Base-by-base conservation (phyloP, 1,140 invertebrate species). In the Penaeus chinensis region DNA sequence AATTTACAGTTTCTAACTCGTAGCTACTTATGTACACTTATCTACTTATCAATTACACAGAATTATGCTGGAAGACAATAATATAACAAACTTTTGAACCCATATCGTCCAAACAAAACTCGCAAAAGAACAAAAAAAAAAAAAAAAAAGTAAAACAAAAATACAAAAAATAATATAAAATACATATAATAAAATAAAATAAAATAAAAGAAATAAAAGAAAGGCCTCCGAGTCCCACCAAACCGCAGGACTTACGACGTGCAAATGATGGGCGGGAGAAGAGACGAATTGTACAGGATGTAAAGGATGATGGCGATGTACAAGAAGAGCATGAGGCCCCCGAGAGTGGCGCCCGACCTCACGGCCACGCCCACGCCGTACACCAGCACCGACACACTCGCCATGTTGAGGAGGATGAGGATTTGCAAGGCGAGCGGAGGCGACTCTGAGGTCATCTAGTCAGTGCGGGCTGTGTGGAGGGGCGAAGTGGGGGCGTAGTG, bases 251-350 rank as follows among this genome's bases (percentile, higher is more conserved):
- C 80, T 88, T 81, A 85, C 84, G 82, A 80, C 20, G 66, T 87
- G 63, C 84, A 85, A 18, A 79, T 42, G 32, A 82, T 89, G 61
- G 90, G 82, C 69, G 82, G 83, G 32, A 85, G 83, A 11, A 86
- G 89, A 27, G 81, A 80, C 13, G 83, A 82, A 82, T 89, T 86
- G 74, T 87, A 85, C 32, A 89, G 83, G 22, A 87, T 82, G 65
- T 90, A 85, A 13, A 87, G 84, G 13, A 87, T 61, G 62, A 90
- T 69, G 69, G 82, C 82, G n/a, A 87, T 71, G 63, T 77, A 87
- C 13, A 90, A 80, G 4, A 88, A 19, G 63, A 86, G 77, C n/a
- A 87, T 65, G n/a, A 90, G 66, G 20, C 81, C 89, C 60, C 81
- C 89, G 7, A 90, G 32, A 24, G 89, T 82, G 71, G 81, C 77